phyloP scores from a whole-genome alignment of 2,888 invertebrate genomes.

The Scaptomyza parva region DNA sequence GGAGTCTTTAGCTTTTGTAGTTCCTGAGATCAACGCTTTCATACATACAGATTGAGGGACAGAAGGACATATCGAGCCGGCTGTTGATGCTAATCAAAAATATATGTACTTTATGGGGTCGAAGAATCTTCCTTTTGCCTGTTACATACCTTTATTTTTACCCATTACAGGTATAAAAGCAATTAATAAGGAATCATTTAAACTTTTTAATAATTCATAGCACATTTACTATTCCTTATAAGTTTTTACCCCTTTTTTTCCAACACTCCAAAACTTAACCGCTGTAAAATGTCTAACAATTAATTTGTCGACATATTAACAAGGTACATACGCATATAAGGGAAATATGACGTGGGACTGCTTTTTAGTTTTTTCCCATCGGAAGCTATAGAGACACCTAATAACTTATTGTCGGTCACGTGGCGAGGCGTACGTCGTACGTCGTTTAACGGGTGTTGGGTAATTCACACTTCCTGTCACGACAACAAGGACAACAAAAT shows the following conservation, averaged over 20 bases:
- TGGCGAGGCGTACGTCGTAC: slow-evolving; percentile 47
- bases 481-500: slow-evolving; percentile 34
- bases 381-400: slow-evolving; percentile 45
- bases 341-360: background rate
- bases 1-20: too few relatives aligned
- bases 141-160: too few relatives aligned
- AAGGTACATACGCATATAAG: slow-evolving; percentile 13
- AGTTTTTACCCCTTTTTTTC: background rate
- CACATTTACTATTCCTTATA: too few relatives aligned
- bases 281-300: slow-evolving; percentile 23
- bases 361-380: background rate
- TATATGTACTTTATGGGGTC: too few relatives aligned
- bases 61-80: too few relatives aligned
- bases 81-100: too few relatives aligned
- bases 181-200: too few relatives aligned
- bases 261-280: slow-evolving; percentile 14
- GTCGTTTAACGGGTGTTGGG: slow-evolving; percentile 56
- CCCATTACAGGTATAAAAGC: too few relatives aligned
- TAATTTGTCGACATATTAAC: slow-evolving; percentile 49
- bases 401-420: slow-evolving; percentile 63
- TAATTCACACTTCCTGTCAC: slow-evolving; percentile 75
- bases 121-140: too few relatives aligned
- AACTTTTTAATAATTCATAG: too few relatives aligned
- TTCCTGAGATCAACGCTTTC: too few relatives aligned
- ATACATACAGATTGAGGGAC: too few relatives aligned